Evolutionary conservation across 2,113 vertebrate genomes (phyloP).

Genomic region (Procavia capensis): DNA sequence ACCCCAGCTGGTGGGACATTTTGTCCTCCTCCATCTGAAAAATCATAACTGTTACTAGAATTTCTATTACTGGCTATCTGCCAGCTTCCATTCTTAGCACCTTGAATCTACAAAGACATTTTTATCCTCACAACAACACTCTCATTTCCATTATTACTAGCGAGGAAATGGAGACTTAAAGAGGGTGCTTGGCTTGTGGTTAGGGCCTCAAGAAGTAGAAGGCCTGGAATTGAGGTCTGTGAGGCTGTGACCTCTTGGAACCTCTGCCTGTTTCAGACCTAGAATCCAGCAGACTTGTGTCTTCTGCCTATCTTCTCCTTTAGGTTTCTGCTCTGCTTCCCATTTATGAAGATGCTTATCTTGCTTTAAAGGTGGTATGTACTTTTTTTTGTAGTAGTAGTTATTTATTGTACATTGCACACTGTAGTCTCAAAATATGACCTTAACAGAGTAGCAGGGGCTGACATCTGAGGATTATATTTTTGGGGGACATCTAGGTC

Average conservation of each 20-base stretch:
- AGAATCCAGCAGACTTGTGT: no score
- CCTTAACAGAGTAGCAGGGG: no score
- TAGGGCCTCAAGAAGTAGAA: not conserved
- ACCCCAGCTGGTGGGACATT: not conserved
- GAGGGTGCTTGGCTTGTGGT: not conserved
- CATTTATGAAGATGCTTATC: not conserved
- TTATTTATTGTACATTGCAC: not conserved
- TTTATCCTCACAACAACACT: not conserved
- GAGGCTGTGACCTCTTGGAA: not conserved
- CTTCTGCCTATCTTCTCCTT: not conserved
- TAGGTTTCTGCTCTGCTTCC: not conserved
- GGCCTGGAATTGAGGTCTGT: no score
- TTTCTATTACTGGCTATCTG: not conserved
- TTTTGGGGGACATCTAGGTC: no score
- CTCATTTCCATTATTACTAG: not conserved
- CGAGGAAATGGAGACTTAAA: not conserved
- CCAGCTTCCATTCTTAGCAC: not conserved
- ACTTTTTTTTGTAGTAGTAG: not conserved
- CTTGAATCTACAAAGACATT: not conserved
- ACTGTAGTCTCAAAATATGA: not conserved
- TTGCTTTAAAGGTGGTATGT: not conserved
- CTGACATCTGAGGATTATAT: no score
- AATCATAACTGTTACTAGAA: not conserved
- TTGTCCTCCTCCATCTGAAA: not conserved
- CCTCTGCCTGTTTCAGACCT: not conserved